Evolutionary conservation across 2,113 vertebrate species (phyloP).

Genomic region (Phoenicopterus ruber): DNA sequence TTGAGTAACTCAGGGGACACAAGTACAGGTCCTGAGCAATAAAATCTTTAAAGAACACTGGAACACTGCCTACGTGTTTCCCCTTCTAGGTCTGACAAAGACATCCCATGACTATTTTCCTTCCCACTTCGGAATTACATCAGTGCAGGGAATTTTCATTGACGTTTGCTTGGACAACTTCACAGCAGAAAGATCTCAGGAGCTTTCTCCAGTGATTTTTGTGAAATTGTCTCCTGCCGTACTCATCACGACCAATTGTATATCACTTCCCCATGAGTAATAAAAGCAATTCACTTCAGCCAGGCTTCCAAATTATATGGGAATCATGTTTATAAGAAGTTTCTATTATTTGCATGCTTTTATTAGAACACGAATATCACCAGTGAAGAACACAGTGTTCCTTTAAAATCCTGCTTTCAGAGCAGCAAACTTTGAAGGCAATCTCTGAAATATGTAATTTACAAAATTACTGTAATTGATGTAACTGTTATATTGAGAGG

Average conservation of each 20-base stretch:
- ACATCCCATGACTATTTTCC: neutral
- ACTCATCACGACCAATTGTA: neutral
- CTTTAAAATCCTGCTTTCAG: constrained; percentile 11
- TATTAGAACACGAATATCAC: constrained; percentile 26
- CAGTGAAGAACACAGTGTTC: constrained; percentile 11
- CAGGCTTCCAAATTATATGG: neutral
- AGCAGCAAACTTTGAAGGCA: neutral
- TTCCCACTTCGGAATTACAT: neutral
- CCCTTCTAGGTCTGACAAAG: neutral
- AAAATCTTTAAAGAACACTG: neutral
- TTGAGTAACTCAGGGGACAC: neutral
- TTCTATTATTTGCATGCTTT: constrained; percentile 18
- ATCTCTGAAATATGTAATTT: constrained; percentile 42
- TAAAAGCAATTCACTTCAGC: neutral
- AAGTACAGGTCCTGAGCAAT: neutral
- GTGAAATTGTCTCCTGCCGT: neutral
- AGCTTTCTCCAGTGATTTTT: neutral
- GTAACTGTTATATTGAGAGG: constrained; percentile 15
- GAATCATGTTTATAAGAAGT: constrained; percentile 1
- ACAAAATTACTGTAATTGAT: constrained; percentile 50
- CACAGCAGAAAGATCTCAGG: neutral
- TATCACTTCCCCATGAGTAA: neutral
- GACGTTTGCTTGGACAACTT: neutral
- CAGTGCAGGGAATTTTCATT: neutral
- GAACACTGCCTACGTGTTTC: neutral